A percentile compares a stretch with the other conserved stretches of the same genome.
Conservation (phyloP, 2,888 invertebrate species). For the Pilophorus perplexus region DNA sequence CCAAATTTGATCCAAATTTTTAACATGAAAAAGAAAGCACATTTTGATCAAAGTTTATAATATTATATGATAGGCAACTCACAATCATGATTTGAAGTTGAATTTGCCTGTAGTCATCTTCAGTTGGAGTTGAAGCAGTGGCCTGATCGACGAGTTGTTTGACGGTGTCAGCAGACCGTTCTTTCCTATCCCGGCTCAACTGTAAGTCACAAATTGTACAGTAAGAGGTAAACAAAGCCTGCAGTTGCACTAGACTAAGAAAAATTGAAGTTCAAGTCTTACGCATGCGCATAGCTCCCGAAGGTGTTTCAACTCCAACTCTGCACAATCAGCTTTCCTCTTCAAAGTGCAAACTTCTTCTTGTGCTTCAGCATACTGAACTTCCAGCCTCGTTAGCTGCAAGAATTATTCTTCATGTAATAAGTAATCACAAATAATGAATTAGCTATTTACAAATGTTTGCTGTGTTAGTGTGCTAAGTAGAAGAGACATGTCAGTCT, state of each 20-base stretch:
- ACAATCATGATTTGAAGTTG: constrained; percentile 38
- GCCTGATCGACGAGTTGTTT: constrained; percentile 33
- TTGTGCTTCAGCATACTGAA: constrained; percentile 49
- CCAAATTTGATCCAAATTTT: too few species aligned
- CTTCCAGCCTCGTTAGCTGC: constrained; percentile 47
- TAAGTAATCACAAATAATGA: too few species aligned
- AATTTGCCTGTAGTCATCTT: constrained; percentile 31
- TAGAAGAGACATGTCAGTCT: too few species aligned
- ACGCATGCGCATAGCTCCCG: constrained; percentile 50
- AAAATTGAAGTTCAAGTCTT: too few species aligned
- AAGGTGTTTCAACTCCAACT: constrained; percentile 50
- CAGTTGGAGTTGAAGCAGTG: constrained; percentile 31
- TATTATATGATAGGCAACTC: not conserved
- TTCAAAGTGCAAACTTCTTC: constrained; percentile 49
- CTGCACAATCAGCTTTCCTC: constrained; percentile 49
- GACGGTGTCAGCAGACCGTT: not conserved
- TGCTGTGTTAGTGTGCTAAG: too few species aligned
- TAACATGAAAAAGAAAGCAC: too few species aligned
- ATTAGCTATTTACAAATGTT: too few species aligned
- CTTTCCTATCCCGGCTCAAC: constrained; percentile 40
- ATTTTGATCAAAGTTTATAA: not conserved
- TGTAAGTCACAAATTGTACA: not conserved
- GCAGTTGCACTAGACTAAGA: too few species aligned
- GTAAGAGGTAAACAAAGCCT: too few species aligned
- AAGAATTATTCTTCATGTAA: too few species aligned